Evolutionary conservation across 1,140 invertebrate genomes (phyloP), one percentile per base, ranked within the genome.

Genomic region (Solenopsis fugax): DNA sequence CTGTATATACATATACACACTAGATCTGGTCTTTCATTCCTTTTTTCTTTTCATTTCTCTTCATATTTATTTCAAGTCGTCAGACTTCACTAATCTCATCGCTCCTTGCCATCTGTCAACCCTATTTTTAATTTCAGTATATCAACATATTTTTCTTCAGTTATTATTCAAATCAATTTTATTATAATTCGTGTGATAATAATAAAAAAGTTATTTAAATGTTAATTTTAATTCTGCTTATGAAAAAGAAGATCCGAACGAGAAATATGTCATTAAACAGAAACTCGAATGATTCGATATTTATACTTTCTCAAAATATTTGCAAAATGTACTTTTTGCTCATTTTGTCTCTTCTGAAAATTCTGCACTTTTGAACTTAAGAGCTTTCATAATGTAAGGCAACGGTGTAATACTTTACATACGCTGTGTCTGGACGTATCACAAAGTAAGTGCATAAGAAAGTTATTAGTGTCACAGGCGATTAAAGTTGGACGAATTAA

Each of bases 401-500:
- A 64, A 45, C 21, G 52, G 54, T 81, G 64, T 56, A 81, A 56
- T 71, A 67, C 37, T 37, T n/a, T 45, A 45, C 64, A 54, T 81
- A 29, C 50, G 21, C 21, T 76, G 18, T 37, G 60, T 9, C 52
- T 80, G 21, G 16, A 37, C 52, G 37, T 48, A 45, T 29, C 76
- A 80, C 34, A 13, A 67, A 54, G 75, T 41, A 81, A 84, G 67
- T 50, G 69, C 69, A 62, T 75, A 84, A 84, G 69, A 84, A 84
- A 84, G 80, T 84, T 56, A 69, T 84, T 50, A 84, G 69, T 75
- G 69, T 84, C 80, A 73, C 80, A 10, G 16, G 21, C 64, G 54
- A 84, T 84, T 84, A 84, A 84, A 84, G 69, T 84, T 60, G 80
- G 69, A 45, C 13, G 80, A 84, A 84, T 84, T 84, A 84, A 75